These are phyloP conservation scores for Creontiades dilutus DNA, from an alignment of 2,888 invertebrate genomes.

Conservation along the genomic window DNA sequence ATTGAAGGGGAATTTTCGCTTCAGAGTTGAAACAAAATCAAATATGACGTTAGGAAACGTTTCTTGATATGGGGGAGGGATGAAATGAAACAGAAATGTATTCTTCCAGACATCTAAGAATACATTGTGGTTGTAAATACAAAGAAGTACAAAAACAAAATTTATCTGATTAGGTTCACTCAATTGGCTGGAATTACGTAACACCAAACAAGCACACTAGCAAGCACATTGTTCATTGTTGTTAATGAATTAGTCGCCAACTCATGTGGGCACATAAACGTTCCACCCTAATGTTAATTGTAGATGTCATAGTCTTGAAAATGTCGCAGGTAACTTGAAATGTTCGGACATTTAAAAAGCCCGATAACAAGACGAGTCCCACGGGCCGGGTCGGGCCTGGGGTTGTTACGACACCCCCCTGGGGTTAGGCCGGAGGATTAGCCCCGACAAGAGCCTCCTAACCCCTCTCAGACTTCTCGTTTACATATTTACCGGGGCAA, in stretches of 20 bases:
- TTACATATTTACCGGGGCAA: conserved; percentile 73
- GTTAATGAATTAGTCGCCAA: neutral
- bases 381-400: neutral
- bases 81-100: too few relatives aligned
- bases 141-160: too few relatives aligned
- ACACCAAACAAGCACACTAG: too few relatives aligned
- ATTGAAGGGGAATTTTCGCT: too few relatives aligned
- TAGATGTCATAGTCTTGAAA: neutral
- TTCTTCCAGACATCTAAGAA: too few relatives aligned
- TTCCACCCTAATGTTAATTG: neutral
- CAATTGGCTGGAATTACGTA: too few relatives aligned
- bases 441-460: conserved; percentile 31
- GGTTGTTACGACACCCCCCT: conserved; percentile 43
- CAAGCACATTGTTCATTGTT: too few relatives aligned
- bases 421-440: conserved; percentile 49
- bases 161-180: too few relatives aligned
- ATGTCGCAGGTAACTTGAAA: conserved; percentile 25
- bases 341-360: conserved; percentile 36
- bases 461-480: conserved; percentile 67
- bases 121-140: too few relatives aligned
- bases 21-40: too few relatives aligned
- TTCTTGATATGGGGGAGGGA: too few relatives aligned
- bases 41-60: too few relatives aligned
- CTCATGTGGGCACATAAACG: neutral
- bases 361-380: conserved; percentile 39